Conservation (phyloP, 2,113 vertebrate genomes). For the Tinamus guttatus region DNA sequence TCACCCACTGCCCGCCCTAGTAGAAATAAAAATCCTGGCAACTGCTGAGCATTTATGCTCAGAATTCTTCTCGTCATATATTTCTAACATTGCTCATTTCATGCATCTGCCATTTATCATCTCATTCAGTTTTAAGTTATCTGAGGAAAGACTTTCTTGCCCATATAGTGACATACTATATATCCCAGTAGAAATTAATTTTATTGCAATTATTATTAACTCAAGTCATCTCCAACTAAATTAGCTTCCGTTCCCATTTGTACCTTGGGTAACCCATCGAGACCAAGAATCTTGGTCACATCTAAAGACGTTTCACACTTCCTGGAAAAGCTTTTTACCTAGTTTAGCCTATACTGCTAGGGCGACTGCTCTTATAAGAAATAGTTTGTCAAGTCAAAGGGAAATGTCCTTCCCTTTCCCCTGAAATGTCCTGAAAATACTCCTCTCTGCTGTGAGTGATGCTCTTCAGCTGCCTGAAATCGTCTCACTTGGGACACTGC, state of each 20-base stretch:
- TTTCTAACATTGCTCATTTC: too few relatives aligned
- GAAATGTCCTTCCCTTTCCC: neutral
- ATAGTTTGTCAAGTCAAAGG: neutral
- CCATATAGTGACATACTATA: too few relatives aligned
- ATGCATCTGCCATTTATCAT: too few relatives aligned
- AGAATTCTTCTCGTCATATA: too few relatives aligned
- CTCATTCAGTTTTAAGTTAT: too few relatives aligned
- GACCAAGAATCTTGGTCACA: neutral
- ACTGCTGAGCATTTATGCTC: too few relatives aligned
- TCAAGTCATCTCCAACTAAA: neutral
- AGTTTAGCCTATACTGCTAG: neutral
- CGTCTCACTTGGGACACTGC: neutral
- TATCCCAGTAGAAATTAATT: too few relatives aligned
- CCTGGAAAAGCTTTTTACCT: neutral
- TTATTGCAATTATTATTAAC: too few relatives aligned
- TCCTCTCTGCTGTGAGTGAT: neutral
- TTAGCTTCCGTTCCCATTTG: neutral
- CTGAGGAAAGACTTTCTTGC: too few relatives aligned
- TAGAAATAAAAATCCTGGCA: too few relatives aligned
- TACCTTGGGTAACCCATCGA: neutral
- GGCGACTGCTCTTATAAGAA: neutral
- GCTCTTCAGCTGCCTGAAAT: neutral
- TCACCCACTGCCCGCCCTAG: too few relatives aligned
- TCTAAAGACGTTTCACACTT: too few relatives aligned
- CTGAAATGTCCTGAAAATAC: neutral